These are phyloP conservation scores for Thera britannica DNA, from an alignment of 2,888 invertebrate species.

Conservation along the genomic window DNA sequence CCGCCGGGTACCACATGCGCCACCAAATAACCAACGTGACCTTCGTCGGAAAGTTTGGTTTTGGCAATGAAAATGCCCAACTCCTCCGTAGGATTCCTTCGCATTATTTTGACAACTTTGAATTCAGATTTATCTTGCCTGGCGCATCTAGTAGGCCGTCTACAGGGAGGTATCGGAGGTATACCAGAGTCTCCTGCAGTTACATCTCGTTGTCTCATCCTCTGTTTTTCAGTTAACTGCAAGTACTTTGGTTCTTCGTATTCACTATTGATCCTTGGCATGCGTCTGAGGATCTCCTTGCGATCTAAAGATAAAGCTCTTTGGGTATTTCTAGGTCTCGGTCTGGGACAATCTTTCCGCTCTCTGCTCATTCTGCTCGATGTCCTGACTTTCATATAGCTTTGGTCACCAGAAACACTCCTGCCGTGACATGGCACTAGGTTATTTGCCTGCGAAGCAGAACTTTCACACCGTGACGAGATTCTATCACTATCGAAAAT, in stretches of 20 bases:
- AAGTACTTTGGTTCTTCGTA: conserved; percentile 75
- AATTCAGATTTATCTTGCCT: conserved; percentile 71
- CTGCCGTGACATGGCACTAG: conserved; percentile 73
- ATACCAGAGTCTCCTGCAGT: conserved; percentile 72
- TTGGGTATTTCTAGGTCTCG: conserved; percentile 73
- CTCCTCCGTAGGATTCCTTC: conserved; percentile 85
- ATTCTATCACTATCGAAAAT: conserved; percentile 85
- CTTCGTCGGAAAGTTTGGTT: conserved; percentile 85
- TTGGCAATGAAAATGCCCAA: conserved; percentile 90
- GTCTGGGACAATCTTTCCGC: conserved; percentile 65
- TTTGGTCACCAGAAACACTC: conserved; percentile 81
- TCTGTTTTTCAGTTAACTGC: conserved; percentile 80
- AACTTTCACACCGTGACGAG: conserved; percentile 82
- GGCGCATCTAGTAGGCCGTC: conserved; percentile 62
- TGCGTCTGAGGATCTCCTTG: conserved; percentile 80
- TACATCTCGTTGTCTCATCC: conserved; percentile 76
- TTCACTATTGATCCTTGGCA: conserved; percentile 72
- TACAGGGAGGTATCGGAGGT: conserved; percentile 80
- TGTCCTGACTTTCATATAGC: conserved; percentile 65
- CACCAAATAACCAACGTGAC: conserved; percentile 87
- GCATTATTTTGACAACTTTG: conserved; percentile 83
- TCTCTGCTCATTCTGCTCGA: conserved; percentile 76
- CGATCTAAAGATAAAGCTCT: conserved; percentile 84
- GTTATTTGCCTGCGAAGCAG: conserved; percentile 74
- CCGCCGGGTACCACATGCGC: conserved; percentile 89